Evolutionary conservation across 2,113 vertebrate genomes (phyloP).

Genomic region (Oncorhynchus tshawytscha): DNA sequence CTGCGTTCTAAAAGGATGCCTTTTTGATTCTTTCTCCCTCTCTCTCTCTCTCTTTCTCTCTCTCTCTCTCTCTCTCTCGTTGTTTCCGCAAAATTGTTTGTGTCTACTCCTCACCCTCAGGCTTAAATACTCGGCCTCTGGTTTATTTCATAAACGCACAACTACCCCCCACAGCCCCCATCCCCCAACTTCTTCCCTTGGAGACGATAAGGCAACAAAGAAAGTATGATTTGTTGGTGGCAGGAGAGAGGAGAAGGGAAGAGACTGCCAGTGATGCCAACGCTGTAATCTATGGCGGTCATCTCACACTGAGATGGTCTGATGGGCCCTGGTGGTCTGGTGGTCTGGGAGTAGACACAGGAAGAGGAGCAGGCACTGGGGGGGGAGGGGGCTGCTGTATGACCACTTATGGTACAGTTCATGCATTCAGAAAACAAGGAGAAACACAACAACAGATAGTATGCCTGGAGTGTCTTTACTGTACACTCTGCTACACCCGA

Average conservation of each 20-base stretch:
- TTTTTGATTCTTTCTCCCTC: not conserved
- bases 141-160: conserved; percentile 42
- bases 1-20: conserved; percentile 1
- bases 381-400: conserved; percentile 3
- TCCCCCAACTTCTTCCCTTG: conserved; percentile 37
- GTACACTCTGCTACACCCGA: conserved; percentile 66
- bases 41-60: too few relatives aligned
- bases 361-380: conserved; percentile 23
- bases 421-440: conserved; percentile 34
- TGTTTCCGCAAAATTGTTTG: conserved; percentile 40
- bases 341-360: conserved; percentile 19
- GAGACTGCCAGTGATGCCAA: conserved; percentile 16
- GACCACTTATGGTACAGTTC: conserved; percentile 33
- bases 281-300: conserved; percentile 38
- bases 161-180: conserved; percentile 16
- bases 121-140: conserved; percentile 45
- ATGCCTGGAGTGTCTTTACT: conserved; percentile 66
- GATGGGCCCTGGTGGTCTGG: conserved; percentile 19
- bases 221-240: conserved; percentile 48
- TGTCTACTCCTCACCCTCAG: conserved; percentile 38
- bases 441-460: conserved; percentile 35
- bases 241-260: conserved; percentile 23
- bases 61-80: conserved; percentile 1
- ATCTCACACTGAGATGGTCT: conserved; percentile 23
- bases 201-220: conserved; percentile 40